These are phyloP conservation scores for Siniperca undulata DNA, from an alignment of 2,797 vertebrate species.

Conservation along the genomic window DNA sequence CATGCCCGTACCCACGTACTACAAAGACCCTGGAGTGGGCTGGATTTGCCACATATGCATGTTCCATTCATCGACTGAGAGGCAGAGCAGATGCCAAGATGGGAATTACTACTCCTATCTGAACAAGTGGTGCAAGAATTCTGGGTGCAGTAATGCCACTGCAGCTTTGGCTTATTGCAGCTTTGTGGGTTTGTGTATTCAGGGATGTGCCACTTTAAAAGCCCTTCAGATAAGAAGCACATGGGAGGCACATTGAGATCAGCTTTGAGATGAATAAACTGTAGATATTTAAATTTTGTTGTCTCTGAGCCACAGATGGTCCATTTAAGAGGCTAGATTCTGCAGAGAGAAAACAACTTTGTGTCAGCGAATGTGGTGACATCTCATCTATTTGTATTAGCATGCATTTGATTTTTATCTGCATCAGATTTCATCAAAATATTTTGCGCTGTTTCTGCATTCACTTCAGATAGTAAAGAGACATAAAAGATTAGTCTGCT, in stretches of 20 bases:
- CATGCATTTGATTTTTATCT: conserved; percentile 39
- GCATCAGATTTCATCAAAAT: conserved; percentile 24
- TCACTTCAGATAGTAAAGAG: conserved; percentile 17
- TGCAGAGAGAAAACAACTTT: conserved; percentile 29
- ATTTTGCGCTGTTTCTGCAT: conserved; percentile 6
- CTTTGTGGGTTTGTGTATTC: conserved; percentile 53
- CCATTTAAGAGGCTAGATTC: conserved; percentile 34
- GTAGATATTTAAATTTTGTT: conserved; percentile 58
- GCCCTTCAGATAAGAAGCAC: conserved; percentile 71
- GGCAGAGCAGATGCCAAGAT: conserved; percentile 64
- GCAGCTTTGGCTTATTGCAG: conserved; percentile 65
- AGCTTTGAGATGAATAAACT: conserved; percentile 55
- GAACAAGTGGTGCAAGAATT: conserved; percentile 60
- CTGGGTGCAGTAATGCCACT: conserved; percentile 60
- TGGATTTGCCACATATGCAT: conserved; percentile 67
- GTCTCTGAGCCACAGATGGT: conserved; percentile 38
- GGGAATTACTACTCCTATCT: conserved; percentile 64
- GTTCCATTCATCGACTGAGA: conserved; percentile 58
- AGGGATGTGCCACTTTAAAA: conserved; percentile 68
- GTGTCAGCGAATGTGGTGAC: conserved; percentile 24
- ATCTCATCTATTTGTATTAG: conserved; percentile 42
- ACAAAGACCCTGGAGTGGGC: conserved; percentile 66
- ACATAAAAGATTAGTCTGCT: conserved; percentile 13
- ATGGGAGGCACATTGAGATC: conserved; percentile 64
- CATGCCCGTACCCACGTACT: conserved; percentile 52